A percentile compares a stretch with the other conserved stretches of the same genome.
Evolutionary conservation across 2,888 invertebrate genomes (phyloP).

Genomic region (Acrocera orbiculus): DNA sequence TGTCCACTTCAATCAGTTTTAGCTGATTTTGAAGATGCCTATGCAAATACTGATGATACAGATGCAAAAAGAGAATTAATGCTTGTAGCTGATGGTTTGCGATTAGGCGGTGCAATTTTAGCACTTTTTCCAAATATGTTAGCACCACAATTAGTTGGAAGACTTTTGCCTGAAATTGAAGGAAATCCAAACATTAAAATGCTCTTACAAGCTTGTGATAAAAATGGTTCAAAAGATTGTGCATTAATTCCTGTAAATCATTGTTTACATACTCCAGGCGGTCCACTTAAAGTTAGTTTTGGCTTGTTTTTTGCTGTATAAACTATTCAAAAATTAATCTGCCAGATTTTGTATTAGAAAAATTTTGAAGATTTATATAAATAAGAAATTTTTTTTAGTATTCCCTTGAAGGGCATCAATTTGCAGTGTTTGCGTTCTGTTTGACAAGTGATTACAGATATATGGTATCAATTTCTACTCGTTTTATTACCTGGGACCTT

Average conservation of each 20-base stretch:
- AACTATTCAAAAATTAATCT: too few relatives aligned
- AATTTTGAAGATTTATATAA: neutral
- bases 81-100: constrained; percentile 82
- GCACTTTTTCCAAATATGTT: constrained; percentile 88
- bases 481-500: constrained; percentile 93
- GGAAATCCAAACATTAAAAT: constrained; percentile 66
- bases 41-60: constrained; percentile 59
- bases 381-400: constrained; percentile 52
- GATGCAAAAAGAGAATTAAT: constrained; percentile 62
- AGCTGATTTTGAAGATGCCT: constrained; percentile 90
- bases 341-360: neutral
- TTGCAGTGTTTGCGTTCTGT: constrained; percentile 86
- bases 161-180: constrained; percentile 81
- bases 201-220: constrained; percentile 79
- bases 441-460: constrained; percentile 79
- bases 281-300: constrained; percentile 66
- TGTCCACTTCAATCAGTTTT: constrained; percentile 90
- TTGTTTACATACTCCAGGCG: constrained; percentile 96
- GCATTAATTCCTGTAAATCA: constrained; percentile 86
- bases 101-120: constrained; percentile 86
- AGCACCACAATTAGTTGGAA: constrained; percentile 81
- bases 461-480: constrained; percentile 89
- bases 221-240: constrained; percentile 73
- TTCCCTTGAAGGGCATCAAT: constrained; percentile 94
- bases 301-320: neutral